These are phyloP conservation scores for Orchesella cincta DNA, from an alignment of 1,140 invertebrate species.

Conservation along the genomic window DNA sequence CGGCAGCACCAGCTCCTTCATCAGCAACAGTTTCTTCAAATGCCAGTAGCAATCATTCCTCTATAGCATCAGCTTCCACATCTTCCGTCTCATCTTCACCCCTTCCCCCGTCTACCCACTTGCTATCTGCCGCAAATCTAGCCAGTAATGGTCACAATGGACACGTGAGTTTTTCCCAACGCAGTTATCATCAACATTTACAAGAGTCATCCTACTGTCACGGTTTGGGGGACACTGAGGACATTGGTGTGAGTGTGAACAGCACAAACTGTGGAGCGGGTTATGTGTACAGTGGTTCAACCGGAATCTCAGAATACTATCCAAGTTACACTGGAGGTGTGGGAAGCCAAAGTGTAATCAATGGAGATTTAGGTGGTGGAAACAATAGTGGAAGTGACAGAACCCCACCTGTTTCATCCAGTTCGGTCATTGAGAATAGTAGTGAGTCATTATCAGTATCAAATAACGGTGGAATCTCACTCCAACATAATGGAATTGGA, in stretches of 20 bases:
- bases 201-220: slow-evolving; percentile 23
- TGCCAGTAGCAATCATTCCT: slow-evolving; percentile 15
- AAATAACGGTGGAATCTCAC: background rate
- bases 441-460: background rate
- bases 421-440: background rate
- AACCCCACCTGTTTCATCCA: background rate
- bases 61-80: slow-evolving; percentile 4
- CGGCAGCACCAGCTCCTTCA: slow-evolving; percentile 10
- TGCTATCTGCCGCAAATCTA: background rate
- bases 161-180: slow-evolving; percentile 5
- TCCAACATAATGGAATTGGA: background rate
- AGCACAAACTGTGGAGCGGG: background rate
- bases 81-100: slow-evolving; percentile 36
- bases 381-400: background rate
- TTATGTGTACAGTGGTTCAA: background rate
- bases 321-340: background rate
- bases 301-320: slow-evolving; percentile 14
- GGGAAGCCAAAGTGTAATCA: background rate
- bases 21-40: slow-evolving; percentile 26
- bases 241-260: background rate
- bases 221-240: background rate
- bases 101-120: slow-evolving; percentile 14
- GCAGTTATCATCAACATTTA: slow-evolving; percentile 19
- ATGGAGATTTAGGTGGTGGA: background rate
- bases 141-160: background rate